Percentiles rank a stretch among this genome's conserved stretches.
These are phyloP conservation scores for Circaetus cinerascens DNA, from an alignment of 2,113 vertebrate species.

Conservation along the genomic window DNA sequence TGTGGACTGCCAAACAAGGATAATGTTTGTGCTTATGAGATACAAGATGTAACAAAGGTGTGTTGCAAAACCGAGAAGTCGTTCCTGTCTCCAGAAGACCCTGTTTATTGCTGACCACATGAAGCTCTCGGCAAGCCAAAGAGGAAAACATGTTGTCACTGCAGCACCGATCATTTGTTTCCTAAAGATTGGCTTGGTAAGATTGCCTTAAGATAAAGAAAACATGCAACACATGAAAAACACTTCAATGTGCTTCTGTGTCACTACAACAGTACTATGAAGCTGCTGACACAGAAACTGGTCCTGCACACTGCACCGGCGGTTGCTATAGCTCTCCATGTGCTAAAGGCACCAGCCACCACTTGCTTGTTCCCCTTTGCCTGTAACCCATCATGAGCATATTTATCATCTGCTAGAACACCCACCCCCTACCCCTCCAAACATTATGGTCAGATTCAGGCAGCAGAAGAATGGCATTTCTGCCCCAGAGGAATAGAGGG, in stretches of 20 bases:
- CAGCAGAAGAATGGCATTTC: not conserved
- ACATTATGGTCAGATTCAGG: not conserved
- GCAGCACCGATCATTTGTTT: rapidly evolving
- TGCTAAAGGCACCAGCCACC: not conserved
- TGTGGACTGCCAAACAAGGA: not conserved
- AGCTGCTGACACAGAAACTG: not conserved
- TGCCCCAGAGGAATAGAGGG: not conserved
- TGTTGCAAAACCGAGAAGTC: not conserved
- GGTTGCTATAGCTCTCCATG: rapidly evolving
- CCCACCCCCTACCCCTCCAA: not conserved
- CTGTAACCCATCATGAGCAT: no score
- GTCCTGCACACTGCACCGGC: rapidly evolving
- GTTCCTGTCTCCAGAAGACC: not conserved
- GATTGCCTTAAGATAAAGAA: not conserved
- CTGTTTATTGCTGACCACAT: not conserved
- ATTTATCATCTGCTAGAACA: not conserved
- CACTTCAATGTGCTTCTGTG: not conserved
- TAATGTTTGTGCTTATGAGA: not conserved
- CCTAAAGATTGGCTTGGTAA: not conserved
- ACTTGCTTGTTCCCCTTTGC: not conserved
- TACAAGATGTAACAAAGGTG: not conserved
- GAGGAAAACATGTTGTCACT: not conserved
- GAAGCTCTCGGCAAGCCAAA: not conserved
- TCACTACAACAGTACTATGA: not conserved
- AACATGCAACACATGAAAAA: not conserved